Percentiles rank a stretch among this genome's conserved stretches.
Evolutionary conservation across 2,797 vertebrate species (phyloP).

Genomic region (Geotrypetes seraphini): DNA sequence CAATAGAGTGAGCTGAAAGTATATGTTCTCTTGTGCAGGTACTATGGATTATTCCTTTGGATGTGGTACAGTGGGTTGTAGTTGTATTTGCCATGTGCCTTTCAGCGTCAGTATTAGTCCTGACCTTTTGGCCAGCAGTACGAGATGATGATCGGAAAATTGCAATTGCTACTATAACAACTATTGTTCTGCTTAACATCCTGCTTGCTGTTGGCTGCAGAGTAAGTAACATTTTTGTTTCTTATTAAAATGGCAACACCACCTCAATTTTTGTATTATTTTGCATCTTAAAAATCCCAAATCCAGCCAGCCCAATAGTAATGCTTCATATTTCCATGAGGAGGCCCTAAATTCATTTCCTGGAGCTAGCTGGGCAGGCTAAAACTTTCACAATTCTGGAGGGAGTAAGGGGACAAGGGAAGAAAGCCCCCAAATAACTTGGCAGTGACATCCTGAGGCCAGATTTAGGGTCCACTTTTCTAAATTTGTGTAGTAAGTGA

Average conservation of each 20-base stretch:
- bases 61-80: constrained; percentile 75
- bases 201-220: constrained; percentile 84
- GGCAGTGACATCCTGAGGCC: no score
- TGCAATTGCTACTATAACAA: constrained; percentile 54
- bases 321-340: no score
- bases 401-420: no score
- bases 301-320: no score
- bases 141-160: constrained; percentile 78
- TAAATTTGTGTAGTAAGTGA: no score
- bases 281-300: no score
- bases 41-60: constrained; percentile 76
- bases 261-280: background rate
- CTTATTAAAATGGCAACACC: background rate
- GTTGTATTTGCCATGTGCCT: constrained; percentile 73
- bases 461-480: no score
- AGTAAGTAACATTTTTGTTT: constrained; percentile 51
- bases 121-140: constrained; percentile 92
- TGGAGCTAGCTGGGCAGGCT: no score
- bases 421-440: no score
- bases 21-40: constrained; percentile 52
- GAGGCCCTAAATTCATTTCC: no score
- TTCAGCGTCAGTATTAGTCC: constrained; percentile 79
- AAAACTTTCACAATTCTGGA: no score
- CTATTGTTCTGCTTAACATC: constrained; percentile 68
- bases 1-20: no score